Conservation (phyloP, 2,888 invertebrate genomes). For the Diloba caeruleocephala region DNA sequence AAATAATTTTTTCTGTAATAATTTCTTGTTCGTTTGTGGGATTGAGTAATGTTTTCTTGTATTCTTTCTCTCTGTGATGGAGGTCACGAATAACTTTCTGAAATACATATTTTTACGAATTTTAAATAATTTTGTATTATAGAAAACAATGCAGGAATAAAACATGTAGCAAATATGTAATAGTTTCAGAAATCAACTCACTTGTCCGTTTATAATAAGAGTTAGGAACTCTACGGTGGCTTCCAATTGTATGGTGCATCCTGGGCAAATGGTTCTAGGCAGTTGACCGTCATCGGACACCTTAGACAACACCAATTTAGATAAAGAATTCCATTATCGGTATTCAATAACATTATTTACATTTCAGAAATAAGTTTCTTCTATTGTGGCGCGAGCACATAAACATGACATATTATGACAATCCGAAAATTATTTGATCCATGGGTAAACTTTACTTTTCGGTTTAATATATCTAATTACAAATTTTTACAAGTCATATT, state of each 20-base stretch:
- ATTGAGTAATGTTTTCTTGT: conserved; percentile 69
- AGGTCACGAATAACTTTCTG: conserved; percentile 82
- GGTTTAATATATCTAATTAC: conserved; percentile 5
- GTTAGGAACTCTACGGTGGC: conserved; percentile 93
- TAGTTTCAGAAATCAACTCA: conserved; percentile 43
- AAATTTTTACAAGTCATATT: not conserved
- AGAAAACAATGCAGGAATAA: not conserved
- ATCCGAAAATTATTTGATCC: conserved; percentile 11
- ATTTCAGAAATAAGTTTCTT: not conserved
- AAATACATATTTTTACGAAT: conserved; percentile 43
- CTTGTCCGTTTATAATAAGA: conserved; percentile 92
- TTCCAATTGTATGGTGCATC: conserved; percentile 93
- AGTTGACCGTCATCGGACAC: conserved; percentile 91
- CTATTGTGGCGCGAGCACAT: conserved; percentile 38
- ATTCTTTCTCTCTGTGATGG: conserved; percentile 76
- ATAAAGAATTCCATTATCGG: not conserved
- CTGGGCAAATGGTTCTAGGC: conserved; percentile 93
- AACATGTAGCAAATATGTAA: not conserved
- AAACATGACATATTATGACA: conserved; percentile 40
- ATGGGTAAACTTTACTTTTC: conserved; percentile 3
- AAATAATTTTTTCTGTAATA: conserved; percentile 74
- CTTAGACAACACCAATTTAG: conserved; percentile 75
- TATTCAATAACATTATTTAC: too few relatives aligned
- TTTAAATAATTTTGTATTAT: not conserved
- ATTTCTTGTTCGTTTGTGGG: conserved; percentile 61